Base-by-base conservation (phyloP, 2,888 invertebrate species). In the Ichneumon xanthorius region DNA sequence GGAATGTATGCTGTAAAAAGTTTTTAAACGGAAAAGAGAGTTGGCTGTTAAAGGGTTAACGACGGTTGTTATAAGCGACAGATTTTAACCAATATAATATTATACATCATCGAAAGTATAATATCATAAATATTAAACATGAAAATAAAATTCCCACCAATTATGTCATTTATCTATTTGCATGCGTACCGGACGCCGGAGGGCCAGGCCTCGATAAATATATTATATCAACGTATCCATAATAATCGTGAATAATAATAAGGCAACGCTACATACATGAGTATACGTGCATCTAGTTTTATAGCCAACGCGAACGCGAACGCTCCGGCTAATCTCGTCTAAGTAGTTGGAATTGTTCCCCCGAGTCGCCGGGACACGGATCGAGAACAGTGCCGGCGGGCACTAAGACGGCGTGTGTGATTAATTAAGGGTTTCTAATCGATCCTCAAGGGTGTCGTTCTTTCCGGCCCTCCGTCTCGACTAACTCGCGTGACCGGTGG, bases 321-420 rank as follows among this genome's bases (percentile, higher is more conserved):
- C 65, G 82, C 76, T 76, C 80, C 22, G 53, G 72, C 72, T 82
- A 85, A 85, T 85, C 85, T 80, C 80, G 80, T 82, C 82, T 77
- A 82, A 85, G 85, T 85, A 82, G 82, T 48, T 55, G 77, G 72
- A 82, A 85, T 85, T 77, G 85, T 82, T 82, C 85, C 82, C 85
- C 19, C n/a, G 82, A 80, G 85, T 76, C 40, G 80, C 68, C 48
- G 37, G 45, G 85, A 77, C 73, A 77, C 80, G 80, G 63, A 73
- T 50, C 45, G 45, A 16, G 76, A 72, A 55, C 19, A 40, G 72
- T 65, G 67, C 72, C 76, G 76, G 61, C 61, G 71, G 48, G 68
- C 72, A 16, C 45, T 30, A 71, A 80, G 80, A 68, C 77, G 80
- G 58, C 76, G 76, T 67, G 82, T 76, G 82, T 76, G 80, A 82